A percentile compares a stretch with the other conserved stretches of the same genome.
These are phyloP conservation scores for Panopea generosa DNA, from an alignment of 2,888 invertebrate species.

Conservation along the genomic window DNA sequence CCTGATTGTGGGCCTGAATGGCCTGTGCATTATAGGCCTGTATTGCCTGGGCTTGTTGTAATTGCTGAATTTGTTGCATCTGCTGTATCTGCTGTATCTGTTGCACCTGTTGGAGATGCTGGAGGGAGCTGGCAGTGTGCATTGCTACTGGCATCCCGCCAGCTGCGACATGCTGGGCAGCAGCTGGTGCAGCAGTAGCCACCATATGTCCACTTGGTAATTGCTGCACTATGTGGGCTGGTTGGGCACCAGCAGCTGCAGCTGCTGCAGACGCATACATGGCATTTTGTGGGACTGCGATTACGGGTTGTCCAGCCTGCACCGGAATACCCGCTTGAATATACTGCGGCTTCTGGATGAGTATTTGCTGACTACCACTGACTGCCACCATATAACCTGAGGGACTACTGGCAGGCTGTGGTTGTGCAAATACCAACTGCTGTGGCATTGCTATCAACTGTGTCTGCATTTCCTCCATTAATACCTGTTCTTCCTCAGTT, in stretches of 20 bases:
- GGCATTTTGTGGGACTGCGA: slow-evolving; percentile 71
- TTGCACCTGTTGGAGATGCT: slow-evolving; percentile 51
- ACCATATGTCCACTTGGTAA: slow-evolving; percentile 20
- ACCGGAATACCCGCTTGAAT: slow-evolving; percentile 69
- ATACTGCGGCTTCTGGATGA: slow-evolving; percentile 66
- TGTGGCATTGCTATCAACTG: slow-evolving; percentile 63
- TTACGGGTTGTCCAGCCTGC: slow-evolving; percentile 78
- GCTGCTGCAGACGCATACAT: slow-evolving; percentile 58
- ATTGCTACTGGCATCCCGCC: slow-evolving; percentile 33
- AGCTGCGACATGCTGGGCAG: slow-evolving; percentile 23
- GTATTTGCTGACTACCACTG: slow-evolving; percentile 64
- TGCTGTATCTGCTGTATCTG: slow-evolving; percentile 62
- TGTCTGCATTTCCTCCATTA: slow-evolving; percentile 58
- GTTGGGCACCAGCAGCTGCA: slow-evolving; percentile 63
- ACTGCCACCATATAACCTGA: slow-evolving; percentile 61
- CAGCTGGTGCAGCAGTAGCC: background rate
- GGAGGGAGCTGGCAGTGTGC: slow-evolving; percentile 54
- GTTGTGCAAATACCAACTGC: slow-evolving; percentile 66
- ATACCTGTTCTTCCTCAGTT: slow-evolving; percentile 63
- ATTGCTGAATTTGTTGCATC: slow-evolving; percentile 45
- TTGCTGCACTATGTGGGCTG: slow-evolving; percentile 64
- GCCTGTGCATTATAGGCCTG: slow-evolving; percentile 52
- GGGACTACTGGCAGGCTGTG: slow-evolving; percentile 64
- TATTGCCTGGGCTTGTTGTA: slow-evolving; percentile 36
- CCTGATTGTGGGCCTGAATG: slow-evolving; percentile 46